These are phyloP conservation scores for Chlamydotis undulata DNA, from an alignment of 2,113 vertebrate genomes.

Conservation along the genomic window DNA sequence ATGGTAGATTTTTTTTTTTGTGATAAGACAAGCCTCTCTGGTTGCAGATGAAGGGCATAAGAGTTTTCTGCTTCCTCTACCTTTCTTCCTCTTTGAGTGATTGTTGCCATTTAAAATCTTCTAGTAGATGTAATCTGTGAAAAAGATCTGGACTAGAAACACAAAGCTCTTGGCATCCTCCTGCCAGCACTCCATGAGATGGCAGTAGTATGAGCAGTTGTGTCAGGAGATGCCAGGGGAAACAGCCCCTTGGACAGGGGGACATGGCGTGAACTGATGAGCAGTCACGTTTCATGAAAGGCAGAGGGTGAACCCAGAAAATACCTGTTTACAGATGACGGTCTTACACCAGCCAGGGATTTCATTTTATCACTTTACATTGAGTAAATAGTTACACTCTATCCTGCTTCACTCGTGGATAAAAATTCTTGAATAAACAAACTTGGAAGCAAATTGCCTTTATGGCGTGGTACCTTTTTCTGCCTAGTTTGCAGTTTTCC, in stretches of 20 bases:
- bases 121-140: neutral
- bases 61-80: neutral
- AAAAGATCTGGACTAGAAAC: neutral
- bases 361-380: neutral
- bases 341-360: neutral
- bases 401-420: neutral
- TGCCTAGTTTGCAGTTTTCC: neutral
- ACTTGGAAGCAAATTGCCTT: neutral
- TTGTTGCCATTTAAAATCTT: neutral
- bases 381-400: neutral
- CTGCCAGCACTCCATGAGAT: neutral
- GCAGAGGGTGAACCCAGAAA: neutral
- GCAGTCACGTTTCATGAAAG: neutral
- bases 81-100: neutral
- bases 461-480: neutral
- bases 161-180: neutral
- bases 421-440: neutral
- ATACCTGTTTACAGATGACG: rapidly evolving
- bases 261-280: neutral
- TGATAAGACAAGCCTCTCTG: neutral
- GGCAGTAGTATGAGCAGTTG: neutral
- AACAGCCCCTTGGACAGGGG: rapidly evolving
- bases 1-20: neutral
- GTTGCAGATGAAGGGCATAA: neutral
- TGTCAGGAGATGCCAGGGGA: neutral